Evolutionary conservation across 2,113 vertebrate species (phyloP), one percentile per base, ranked within the genome.

Genomic region (Melanerpes aurifrons): DNA sequence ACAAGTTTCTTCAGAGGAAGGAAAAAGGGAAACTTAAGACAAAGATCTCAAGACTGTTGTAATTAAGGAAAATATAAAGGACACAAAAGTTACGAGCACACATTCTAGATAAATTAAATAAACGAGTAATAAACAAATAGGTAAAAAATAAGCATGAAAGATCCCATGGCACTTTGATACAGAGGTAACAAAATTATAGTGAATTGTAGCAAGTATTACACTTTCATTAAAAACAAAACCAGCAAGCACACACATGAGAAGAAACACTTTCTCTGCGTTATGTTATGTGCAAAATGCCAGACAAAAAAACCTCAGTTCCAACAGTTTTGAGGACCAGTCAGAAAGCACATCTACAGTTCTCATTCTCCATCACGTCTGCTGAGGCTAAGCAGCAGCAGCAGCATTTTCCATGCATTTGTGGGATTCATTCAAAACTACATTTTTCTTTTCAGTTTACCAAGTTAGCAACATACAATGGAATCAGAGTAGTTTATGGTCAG

Each of bases 1-100:
- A 99, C 15, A 99, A 97, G 70, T 98, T 98, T 84, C 99, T 99
- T 90, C 81, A 59, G 19, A 70, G 47, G 26, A 77, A 93, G 47
- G 43, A 95, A 50, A 72, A 72, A 66, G 7, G 47, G 11, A 91
- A 68, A 69, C 25, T 91, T 83, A 87, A 72, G 63, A 40, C 17
- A 83, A 37, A 54, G 7, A 82, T 31, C 61, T 57, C n/a, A 91
- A 64, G 11, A 50, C 2, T 37, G 24, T 4, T 67, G 21, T 20
- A 73, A 85, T 29, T 64, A 72, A 72, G 26, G 10, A 90, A 92
- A 89, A 91, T 8, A 8, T 37, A 68, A 54, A 82, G 22, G 77
- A 73, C 48, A 68, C 8, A 31, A 47, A 81, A 82, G 14, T 21
- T 91, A 82, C 25, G 48, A 2, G 16, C 4, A 31, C 15, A 45